Conservation (phyloP, 2,113 vertebrate genomes). For the Zingel zingel region DNA sequence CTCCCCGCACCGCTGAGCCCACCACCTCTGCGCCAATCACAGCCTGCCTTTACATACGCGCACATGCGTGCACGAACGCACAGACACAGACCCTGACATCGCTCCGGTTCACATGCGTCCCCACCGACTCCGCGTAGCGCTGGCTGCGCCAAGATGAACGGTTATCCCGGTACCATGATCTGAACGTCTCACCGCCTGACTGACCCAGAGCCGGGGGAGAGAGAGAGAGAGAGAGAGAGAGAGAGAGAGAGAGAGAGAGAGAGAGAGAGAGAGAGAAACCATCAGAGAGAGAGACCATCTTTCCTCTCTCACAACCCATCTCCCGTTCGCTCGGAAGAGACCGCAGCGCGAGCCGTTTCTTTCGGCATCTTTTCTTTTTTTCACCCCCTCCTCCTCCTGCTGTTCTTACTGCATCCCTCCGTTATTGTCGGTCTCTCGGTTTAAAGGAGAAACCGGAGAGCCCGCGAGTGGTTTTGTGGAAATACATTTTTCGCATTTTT, state of each 20-base stretch:
- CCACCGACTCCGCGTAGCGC: constrained; percentile 58
- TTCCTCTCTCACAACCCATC: constrained; percentile 53
- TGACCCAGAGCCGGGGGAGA: constrained; percentile 28
- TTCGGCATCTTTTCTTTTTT: constrained; percentile 64
- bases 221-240: constrained; percentile 17
- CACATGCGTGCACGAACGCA: constrained; percentile 49
- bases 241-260: constrained; percentile 40
- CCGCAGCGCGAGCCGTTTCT: constrained; percentile 58
- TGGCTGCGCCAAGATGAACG: constrained; percentile 74
- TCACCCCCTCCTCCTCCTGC: constrained; percentile 27
- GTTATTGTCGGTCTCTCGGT: constrained; percentile 28
- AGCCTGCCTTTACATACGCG: constrained; percentile 40
- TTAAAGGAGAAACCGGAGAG: constrained; percentile 41
- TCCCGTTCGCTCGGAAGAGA: constrained; percentile 44
- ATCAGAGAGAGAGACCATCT: constrained; percentile 36
- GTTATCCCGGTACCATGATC: constrained; percentile 49
- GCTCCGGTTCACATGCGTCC: constrained; percentile 63
- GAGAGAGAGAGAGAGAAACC: constrained; percentile 18
- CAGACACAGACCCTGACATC: constrained; percentile 17
- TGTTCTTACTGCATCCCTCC: constrained; percentile 39
- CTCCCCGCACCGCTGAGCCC: constrained; percentile 72
- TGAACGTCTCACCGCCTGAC: constrained; percentile 60
- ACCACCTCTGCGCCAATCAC: constrained; percentile 75
- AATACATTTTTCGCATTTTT: constrained; percentile 48
- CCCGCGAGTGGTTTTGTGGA: constrained; percentile 56